Evolutionary conservation across 2,797 vertebrate genomes (phyloP).

Genomic region (Chaetodon trifasciatus): DNA sequence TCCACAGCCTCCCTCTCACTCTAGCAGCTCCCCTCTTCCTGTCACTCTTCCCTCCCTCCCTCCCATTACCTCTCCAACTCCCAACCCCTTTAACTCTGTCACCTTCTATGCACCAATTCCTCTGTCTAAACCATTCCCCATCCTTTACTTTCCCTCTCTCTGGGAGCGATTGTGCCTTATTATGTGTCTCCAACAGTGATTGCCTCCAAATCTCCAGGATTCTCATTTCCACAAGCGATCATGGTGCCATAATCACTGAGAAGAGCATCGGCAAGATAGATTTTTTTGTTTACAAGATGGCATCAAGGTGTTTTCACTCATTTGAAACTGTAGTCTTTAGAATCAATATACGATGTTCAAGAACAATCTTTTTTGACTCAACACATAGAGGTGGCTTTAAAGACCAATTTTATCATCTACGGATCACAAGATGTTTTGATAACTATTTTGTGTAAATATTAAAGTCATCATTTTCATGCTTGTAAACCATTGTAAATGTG

Average conservation of each 20-base stretch:
- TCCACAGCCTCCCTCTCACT: conserved; percentile 47
- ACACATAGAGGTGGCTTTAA: not conserved
- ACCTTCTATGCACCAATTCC: conserved; percentile 64
- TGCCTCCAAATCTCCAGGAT: conserved; percentile 64
- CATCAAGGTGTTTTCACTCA: conserved; percentile 22
- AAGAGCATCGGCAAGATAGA: conserved; percentile 17
- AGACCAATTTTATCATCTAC: not conserved
- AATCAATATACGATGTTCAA: not conserved
- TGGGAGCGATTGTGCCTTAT: conserved; percentile 53
- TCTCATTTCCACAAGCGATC: conserved; percentile 63
- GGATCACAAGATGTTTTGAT: no score
- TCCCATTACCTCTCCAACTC: conserved; percentile 54
- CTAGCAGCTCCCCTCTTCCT: conserved; percentile 50
- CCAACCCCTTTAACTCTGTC: conserved; percentile 59
- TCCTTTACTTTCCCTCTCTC: conserved; percentile 46
- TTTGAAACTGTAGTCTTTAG: conserved; percentile 1
- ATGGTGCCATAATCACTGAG: conserved; percentile 36
- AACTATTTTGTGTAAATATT: not conserved
- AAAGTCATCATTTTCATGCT: not conserved
- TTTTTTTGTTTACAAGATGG: conserved; percentile 41
- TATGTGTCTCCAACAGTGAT: conserved; percentile 56
- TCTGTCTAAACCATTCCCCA: conserved; percentile 60
- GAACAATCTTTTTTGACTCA: not conserved
- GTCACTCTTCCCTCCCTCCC: conserved; percentile 59
- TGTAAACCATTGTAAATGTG: not conserved